Percentiles rank a stretch among this genome's conserved stretches.
Evolutionary conservation across 2,797 vertebrate species (phyloP).

Genomic region (Coccyzus lansbergi): DNA sequence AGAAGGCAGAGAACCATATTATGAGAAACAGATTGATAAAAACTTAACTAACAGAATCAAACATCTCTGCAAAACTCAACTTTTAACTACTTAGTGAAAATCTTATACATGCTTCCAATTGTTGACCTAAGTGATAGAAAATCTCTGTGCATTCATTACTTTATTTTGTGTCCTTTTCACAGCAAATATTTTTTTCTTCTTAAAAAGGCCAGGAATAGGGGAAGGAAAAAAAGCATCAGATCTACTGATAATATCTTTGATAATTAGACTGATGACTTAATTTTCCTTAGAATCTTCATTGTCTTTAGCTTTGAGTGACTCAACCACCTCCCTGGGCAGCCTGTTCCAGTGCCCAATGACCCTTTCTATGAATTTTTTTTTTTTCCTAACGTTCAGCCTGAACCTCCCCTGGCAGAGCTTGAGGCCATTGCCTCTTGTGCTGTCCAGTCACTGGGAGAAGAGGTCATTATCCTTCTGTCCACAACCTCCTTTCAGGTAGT

Average conservation of each 20-base stretch:
- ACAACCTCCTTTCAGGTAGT: no score
- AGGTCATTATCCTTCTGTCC: no score
- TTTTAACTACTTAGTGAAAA: not conserved
- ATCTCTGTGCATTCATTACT: not conserved
- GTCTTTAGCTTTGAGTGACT: not conserved
- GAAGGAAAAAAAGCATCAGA: not conserved
- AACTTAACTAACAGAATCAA: not conserved
- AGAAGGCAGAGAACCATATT: not conserved
- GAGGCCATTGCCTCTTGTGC: no score
- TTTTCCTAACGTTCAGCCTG: no score
- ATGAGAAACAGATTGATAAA: not conserved
- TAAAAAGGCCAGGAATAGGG: not conserved
- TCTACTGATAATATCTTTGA: not conserved
- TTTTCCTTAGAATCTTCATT: not conserved
- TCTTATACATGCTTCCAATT: not conserved
- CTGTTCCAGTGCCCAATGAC: no score
- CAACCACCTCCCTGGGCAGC: no score
- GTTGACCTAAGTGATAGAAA: not conserved
- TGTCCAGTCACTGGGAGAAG: no score
- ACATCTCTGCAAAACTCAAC: not conserved
- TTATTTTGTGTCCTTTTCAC: not conserved
- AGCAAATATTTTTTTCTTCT: not conserved
- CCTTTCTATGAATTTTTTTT: no score
- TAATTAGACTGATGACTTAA: not conserved
- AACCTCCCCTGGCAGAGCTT: no score